Evolutionary conservation across 2,113 vertebrate species (phyloP).

Genomic region (Bucco capensis): DNA sequence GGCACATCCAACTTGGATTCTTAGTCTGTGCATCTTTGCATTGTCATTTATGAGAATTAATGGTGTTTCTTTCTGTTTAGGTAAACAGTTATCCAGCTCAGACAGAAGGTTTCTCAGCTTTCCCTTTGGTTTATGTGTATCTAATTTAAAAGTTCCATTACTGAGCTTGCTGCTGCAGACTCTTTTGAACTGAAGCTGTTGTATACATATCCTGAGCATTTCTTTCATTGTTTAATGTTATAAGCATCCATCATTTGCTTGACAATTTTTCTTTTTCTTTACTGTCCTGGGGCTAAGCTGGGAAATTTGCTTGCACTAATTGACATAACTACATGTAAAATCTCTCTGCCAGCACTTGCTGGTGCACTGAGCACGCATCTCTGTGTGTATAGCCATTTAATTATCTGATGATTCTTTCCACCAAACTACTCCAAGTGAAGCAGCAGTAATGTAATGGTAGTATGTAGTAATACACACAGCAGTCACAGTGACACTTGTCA

Average conservation of each 20-base stretch:
- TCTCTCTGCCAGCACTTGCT: neutral
- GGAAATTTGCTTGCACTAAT: neutral
- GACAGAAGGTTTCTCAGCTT: constrained; percentile 38
- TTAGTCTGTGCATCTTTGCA: constrained; percentile 8
- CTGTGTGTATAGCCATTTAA: neutral
- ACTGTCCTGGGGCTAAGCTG: constrained; percentile 41
- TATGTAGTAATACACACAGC: neutral
- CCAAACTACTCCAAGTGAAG: neutral
- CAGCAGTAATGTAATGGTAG: neutral
- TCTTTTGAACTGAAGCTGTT: constrained; percentile 57
- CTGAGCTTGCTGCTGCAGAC: constrained; percentile 23
- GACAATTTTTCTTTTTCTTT: neutral
- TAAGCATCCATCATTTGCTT: constrained; percentile 61
- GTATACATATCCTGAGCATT: constrained; percentile 42
- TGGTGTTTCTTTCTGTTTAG: constrained; percentile 44
- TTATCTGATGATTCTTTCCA: neutral
- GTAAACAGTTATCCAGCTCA: constrained; percentile 51
- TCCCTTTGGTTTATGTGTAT: constrained; percentile 44
- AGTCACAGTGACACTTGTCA: neutral
- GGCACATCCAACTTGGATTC: neutral
- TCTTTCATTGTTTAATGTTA: constrained; percentile 47
- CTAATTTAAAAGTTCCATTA: constrained; percentile 51
- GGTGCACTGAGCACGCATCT: neutral
- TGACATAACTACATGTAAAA: neutral
- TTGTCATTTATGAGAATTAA: constrained; percentile 49